These are phyloP conservation scores for Dexiosoma caninum DNA, from an alignment of 2,888 invertebrate genomes.

Conservation along the genomic window DNA sequence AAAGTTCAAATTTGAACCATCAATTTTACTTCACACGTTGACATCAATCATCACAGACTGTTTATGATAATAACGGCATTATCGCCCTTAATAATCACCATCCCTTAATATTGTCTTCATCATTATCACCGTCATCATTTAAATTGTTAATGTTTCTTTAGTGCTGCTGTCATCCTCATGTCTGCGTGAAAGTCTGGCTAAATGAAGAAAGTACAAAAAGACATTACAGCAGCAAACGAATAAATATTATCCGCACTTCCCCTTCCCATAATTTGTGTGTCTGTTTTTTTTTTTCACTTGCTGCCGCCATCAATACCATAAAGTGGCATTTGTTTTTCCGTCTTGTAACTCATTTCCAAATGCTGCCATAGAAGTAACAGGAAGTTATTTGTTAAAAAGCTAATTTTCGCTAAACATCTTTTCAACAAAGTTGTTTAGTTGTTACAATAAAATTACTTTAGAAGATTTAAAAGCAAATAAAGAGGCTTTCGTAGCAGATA, in stretches of 20 bases:
- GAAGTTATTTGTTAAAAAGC: neutral
- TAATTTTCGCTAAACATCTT: neutral
- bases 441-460: neutral
- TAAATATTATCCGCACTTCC: no score
- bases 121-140: neutral
- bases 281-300: no score
- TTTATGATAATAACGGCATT: neutral
- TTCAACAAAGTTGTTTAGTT: no score
- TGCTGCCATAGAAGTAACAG: neutral
- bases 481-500: no score
- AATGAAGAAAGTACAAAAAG: neutral
- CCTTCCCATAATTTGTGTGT: no score
- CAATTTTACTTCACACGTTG: no score
- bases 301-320: no score
- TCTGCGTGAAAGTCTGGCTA: neutral
- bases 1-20: no score
- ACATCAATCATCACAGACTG: neutral
- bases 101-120: neutral
- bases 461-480: neutral
- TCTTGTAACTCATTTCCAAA: neutral
- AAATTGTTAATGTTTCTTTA: neutral
- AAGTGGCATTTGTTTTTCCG: no score
- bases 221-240: no score
- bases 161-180: neutral
- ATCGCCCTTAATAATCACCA: neutral